These are phyloP conservation scores for Zoanthus solanderi DNA, from an alignment of 92 coral and sea anemone genomes.

Conservation along the genomic window DNA sequence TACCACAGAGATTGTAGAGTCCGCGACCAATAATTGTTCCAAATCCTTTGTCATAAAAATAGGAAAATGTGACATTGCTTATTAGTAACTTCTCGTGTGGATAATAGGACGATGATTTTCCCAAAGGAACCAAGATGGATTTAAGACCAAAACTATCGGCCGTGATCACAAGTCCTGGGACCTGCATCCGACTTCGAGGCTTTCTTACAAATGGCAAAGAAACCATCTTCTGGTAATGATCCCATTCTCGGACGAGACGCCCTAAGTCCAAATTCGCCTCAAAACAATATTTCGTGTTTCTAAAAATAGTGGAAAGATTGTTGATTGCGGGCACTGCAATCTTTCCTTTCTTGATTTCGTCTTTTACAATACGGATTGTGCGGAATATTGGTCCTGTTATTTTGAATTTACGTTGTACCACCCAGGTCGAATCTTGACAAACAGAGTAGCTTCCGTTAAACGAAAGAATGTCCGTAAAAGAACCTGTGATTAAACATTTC, in stretches of 20 bases:
- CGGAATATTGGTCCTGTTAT: slow-evolving; percentile 25
- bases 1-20: slow-evolving; percentile 76
- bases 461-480: slow-evolving; percentile 38
- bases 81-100: slow-evolving; percentile 79
- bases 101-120: slow-evolving; percentile 69
- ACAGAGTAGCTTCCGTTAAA: slow-evolving; percentile 30
- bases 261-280: slow-evolving; percentile 46
- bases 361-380: slow-evolving; percentile 57
- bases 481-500: not conserved
- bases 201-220: slow-evolving; percentile 73
- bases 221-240: slow-evolving; percentile 52
- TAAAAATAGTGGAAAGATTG: not conserved
- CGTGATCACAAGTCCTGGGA: slow-evolving; percentile 75
- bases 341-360: slow-evolving; percentile 54
- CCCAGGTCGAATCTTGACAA: slow-evolving; percentile 37
- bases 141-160: slow-evolving; percentile 50
- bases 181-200: slow-evolving; percentile 39
- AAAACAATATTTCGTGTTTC: slow-evolving; percentile 54
- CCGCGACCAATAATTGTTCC: slow-evolving; percentile 92
- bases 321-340: slow-evolving; percentile 25
- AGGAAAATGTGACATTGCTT: slow-evolving; percentile 80
- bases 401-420: slow-evolving; percentile 30
- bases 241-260: slow-evolving; percentile 72
- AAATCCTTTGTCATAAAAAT: slow-evolving; percentile 63
- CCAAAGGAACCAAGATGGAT: slow-evolving; percentile 76